Base-by-base conservation (phyloP, 2,797 vertebrate species). In the Furcifer pardalis region DNA sequence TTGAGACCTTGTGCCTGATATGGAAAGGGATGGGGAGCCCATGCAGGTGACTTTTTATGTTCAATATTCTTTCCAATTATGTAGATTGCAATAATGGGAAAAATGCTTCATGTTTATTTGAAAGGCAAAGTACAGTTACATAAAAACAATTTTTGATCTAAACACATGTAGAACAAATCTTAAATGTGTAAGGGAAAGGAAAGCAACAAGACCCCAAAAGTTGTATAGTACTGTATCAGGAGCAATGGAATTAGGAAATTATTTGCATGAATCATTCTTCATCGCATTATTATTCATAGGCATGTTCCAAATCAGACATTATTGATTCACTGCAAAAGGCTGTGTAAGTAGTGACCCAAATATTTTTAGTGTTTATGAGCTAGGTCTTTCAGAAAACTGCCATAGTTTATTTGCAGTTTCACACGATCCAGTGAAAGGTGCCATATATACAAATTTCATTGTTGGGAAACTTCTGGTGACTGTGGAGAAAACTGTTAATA, bases 71-170 rank as follows among this genome's bases (percentile, higher is more conserved):
- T 7, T 59, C 44, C n/a, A 13, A 12, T 7, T 74, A 0, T 79
- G 84, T 81, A 60, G 4, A 27, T 6, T 27, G 75, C n/a, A 88
- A 37, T 2, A 32, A 1, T 56, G 75, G 72, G 83, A 32, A 56
- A 82, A 19, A 13, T 63, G 21, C 84, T 82, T 68, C 25, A 69
- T 0, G 71, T 89, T 90, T 89, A 52, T 62, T 90, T 52, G 69
- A 78, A 83, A 91, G 69, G 35, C 1, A 73, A 32, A 84, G 27
- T 80, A 19, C 8, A 35, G 5, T 44, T 71, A 65, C 7, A 46
- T 83, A 87, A 86, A 89, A 80, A 0, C 2, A 37, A n/a, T n/a
- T 77, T 69, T 90, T 84, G 3, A 12, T 82, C 0, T 65, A 6
- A 56, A 77, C 21, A 59, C 7, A 76, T 25, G 59, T 86, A 84